A percentile compares a stretch with the other conserved stretches of the same genome.
These are phyloP conservation scores for Andrena bicolor DNA, from an alignment of 2,888 invertebrate genomes.

Conservation along the genomic window DNA sequence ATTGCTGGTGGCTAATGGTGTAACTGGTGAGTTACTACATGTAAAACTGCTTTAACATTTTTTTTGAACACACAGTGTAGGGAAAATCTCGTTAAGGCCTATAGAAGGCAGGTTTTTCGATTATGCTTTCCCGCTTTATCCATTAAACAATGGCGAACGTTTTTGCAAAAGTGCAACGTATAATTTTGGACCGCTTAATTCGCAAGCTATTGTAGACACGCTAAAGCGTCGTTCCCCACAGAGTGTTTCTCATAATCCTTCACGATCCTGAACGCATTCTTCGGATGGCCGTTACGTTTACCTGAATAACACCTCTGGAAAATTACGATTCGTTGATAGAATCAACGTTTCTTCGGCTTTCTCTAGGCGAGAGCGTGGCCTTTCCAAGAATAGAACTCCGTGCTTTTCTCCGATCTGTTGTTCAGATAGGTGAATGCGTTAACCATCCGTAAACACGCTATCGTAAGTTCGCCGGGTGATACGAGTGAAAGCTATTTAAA, in stretches of 20 bases:
- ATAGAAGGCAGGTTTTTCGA: background rate
- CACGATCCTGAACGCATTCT: conserved; percentile 15
- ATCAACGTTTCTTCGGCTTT: conserved; percentile 55
- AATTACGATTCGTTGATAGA: conserved; percentile 57
- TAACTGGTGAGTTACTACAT: background rate
- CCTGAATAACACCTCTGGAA: conserved; percentile 48
- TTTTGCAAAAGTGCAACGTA: background rate
- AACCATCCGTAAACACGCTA: conserved; percentile 76
- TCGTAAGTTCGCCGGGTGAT: conserved; percentile 38
- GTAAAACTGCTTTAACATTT: background rate
- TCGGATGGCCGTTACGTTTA: conserved; percentile 27
- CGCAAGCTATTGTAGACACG: conserved; percentile 11
- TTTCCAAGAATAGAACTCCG: conserved; percentile 64
- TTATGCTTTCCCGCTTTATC: background rate
- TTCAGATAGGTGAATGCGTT: conserved; percentile 70
- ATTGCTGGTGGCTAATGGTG: background rate
- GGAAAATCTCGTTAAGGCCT: background rate
- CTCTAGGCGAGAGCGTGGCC: conserved; percentile 26
- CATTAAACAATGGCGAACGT: background rate
- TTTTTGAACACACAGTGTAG: background rate
- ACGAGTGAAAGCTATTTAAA: conserved; percentile 40
- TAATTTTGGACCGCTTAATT: conserved; percentile 9
- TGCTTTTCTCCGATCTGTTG: conserved; percentile 68
- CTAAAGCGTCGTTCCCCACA: background rate
- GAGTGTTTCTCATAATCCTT: conserved; percentile 23